phyloP scores from a whole-genome alignment of 2,888 invertebrate genomes.

The Thecophora atra region DNA sequence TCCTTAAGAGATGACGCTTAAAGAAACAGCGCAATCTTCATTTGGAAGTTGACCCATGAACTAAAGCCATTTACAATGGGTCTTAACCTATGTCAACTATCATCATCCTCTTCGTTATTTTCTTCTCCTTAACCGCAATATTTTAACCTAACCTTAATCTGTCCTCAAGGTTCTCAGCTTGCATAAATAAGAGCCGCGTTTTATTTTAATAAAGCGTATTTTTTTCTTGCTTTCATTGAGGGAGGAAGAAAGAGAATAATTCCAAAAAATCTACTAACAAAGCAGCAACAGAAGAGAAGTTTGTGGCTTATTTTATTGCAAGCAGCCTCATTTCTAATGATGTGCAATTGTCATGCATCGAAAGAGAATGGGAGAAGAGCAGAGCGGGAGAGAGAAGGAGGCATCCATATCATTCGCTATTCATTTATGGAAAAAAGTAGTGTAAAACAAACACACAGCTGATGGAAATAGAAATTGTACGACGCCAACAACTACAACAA shows the following conservation, averaged over 20 bases:
- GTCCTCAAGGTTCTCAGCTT: neutral
- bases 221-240: neutral
- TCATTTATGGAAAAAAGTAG: conserved; percentile 30
- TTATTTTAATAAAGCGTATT: neutral
- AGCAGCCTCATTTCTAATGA: conserved; percentile 18
- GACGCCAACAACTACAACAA: neutral
- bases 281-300: neutral
- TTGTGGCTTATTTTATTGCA: neutral
- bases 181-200: neutral
- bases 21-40: too few relatives aligned
- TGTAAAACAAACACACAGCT: neutral
- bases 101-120: too few relatives aligned
- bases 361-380: neutral
- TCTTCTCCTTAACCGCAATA: too few relatives aligned
- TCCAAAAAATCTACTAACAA: neutral
- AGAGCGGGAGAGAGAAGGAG: neutral
- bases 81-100: too few relatives aligned
- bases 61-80: too few relatives aligned
- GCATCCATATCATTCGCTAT: conserved; percentile 27
- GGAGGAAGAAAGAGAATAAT: neutral
- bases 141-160: too few relatives aligned
- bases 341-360: neutral
- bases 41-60: too few relatives aligned
- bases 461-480: conserved; percentile 23
- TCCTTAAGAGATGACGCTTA: too few relatives aligned